These are phyloP conservation scores for Trachelus tabidus DNA, from an alignment of 2,888 invertebrate species.

Conservation along the genomic window DNA sequence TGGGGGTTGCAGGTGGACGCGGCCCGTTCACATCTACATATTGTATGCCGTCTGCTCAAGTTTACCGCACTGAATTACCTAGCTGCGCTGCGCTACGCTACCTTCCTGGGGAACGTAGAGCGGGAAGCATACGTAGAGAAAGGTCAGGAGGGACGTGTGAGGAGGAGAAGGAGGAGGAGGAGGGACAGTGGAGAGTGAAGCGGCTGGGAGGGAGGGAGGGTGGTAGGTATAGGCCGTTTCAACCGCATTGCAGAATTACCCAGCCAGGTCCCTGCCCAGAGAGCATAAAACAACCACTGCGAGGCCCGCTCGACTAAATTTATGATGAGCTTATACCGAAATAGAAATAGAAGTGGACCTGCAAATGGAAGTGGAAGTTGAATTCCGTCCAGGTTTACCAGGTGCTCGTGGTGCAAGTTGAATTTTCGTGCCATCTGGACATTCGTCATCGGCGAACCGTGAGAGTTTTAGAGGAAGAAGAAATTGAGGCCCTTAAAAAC, in stretches of 20 bases:
- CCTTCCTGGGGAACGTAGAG: conserved; percentile 18
- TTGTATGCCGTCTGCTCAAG: conserved; percentile 44
- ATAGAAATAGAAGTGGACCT: conserved; percentile 46
- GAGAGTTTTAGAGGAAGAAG: background rate
- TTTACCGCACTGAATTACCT: conserved; percentile 48
- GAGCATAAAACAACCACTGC: conserved; percentile 58
- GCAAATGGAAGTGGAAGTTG: conserved; percentile 24
- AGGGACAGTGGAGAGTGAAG: conserved; percentile 22
- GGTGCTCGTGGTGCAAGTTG: background rate
- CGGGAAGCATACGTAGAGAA: background rate
- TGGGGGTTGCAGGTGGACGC: conserved; percentile 32
- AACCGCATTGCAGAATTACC: conserved; percentile 64
- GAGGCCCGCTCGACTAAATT: conserved; percentile 48
- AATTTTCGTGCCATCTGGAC: background rate
- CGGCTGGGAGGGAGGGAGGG: conserved; percentile 24
- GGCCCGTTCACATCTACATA: conserved; percentile 39
- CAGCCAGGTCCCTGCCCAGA: conserved; percentile 54
- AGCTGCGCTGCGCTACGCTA: conserved; percentile 15
- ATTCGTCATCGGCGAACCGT: background rate
- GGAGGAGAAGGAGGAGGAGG: background rate
- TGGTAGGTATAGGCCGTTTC: conserved; percentile 37
- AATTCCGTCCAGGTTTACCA: background rate
- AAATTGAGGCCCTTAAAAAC: background rate
- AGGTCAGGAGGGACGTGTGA: background rate
- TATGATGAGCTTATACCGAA: conserved; percentile 59